Base-by-base conservation (phyloP, 2,888 invertebrate genomes). In the Lasius fuliginosus region DNA sequence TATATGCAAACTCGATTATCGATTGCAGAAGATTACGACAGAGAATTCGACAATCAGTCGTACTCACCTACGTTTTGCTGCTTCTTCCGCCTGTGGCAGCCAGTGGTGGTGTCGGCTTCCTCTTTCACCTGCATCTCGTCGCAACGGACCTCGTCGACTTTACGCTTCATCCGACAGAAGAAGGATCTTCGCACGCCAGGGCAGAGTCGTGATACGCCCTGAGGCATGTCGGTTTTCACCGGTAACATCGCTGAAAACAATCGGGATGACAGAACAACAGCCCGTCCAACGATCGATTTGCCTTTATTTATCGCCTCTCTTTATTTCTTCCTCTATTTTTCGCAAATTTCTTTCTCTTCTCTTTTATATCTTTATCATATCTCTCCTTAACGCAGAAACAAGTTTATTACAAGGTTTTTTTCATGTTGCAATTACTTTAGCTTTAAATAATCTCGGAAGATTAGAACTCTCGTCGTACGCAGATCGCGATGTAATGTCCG, bases 131-230 rank as follows among this genome's bases (percentile, higher is more conserved):
- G 96, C 23, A 96, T 94, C 67, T 94, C 95, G 8, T 86, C 87
- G 83, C 91, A 91, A 18, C 92, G 91, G 2, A 90, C 83, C 0
- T 85, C 91, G 33, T 94, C 93, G 15, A 96, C 94, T 94, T 97
- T 97, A 92, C 97, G 97, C 95, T 98, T 99, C 97, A 99, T 99
- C 85, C 99, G 97, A 94, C 99, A 99, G 95, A 98, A 98, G 95
- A 99, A 99, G 0, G 98, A 98, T 56, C 99, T 96, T 3, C 99
- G 96, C 0, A 98, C 98, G 6, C 99, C 99, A 0, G 98, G 98
- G 94, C 98, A 98, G 12, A 99, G 95, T 40, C 97, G 96, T 0
- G 98, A 97, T 9, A 97, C 96, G 49, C 97, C 97, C 88, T 97
- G 97, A 8, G 97, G 97, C 83, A 98, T 95, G 93, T 98, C 98